A percentile compares a stretch with the other conserved stretches of the same genome.
These are phyloP conservation scores for Physella acuta DNA, from an alignment of 1,140 invertebrate genomes.

Conservation along the genomic window DNA sequence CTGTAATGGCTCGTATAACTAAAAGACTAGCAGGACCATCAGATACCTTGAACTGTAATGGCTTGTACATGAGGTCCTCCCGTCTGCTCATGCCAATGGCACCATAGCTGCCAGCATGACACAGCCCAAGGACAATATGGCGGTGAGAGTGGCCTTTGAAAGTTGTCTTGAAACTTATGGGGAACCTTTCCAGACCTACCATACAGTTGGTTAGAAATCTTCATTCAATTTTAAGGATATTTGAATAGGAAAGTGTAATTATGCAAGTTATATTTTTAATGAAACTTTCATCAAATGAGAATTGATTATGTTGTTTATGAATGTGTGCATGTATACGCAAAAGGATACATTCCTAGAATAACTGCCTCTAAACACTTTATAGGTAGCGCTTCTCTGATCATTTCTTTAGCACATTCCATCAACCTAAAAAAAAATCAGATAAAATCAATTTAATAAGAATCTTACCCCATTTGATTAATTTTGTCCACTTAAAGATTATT, in stretches of 20 bases:
- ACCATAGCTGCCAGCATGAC: slow-evolving; percentile 56
- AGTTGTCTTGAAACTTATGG: slow-evolving; percentile 59
- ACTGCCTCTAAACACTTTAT: slow-evolving; percentile 63
- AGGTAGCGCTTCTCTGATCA: slow-evolving; percentile 60
- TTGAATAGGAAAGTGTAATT: too few species aligned
- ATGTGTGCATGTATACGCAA: too few species aligned
- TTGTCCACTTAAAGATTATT: too few species aligned
- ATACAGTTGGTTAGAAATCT: slow-evolving; percentile 57
- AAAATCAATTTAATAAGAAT: background rate
- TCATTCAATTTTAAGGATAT: too few species aligned
- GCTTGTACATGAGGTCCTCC: slow-evolving; percentile 61
- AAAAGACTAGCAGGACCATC: too few species aligned
- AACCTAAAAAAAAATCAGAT: slow-evolving; percentile 50
- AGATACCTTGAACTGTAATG: slow-evolving; percentile 55
- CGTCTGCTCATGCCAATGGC: slow-evolving; percentile 60
- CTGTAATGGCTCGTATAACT: slow-evolving; percentile 57
- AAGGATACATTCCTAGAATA: slow-evolving; percentile 60
- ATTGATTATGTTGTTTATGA: too few species aligned
- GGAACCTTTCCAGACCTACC: slow-evolving; percentile 57
- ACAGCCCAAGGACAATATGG: slow-evolving; percentile 61
- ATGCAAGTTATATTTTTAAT: too few species aligned
- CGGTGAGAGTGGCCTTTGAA: slow-evolving; percentile 53
- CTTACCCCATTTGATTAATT: too few species aligned
- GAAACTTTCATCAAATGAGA: too few species aligned
- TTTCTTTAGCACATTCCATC: slow-evolving; percentile 59